These are phyloP conservation scores for Regulus satrapa DNA, from an alignment of 2,113 vertebrate species.

Conservation along the genomic window DNA sequence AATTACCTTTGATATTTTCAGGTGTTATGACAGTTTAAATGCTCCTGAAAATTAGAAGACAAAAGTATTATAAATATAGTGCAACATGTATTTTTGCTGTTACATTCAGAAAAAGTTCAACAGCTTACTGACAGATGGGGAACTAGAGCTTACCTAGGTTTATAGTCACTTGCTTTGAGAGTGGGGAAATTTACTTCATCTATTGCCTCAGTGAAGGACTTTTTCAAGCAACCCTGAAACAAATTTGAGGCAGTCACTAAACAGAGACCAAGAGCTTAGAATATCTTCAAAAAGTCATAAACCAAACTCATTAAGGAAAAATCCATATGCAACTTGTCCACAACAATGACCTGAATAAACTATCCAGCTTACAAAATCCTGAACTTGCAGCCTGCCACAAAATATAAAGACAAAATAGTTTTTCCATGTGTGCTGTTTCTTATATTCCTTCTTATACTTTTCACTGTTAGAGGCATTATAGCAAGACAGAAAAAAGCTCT, in stretches of 20 bases:
- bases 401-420: background rate
- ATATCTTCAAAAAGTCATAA: background rate
- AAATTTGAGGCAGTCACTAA: background rate
- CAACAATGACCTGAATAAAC: background rate
- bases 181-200: background rate
- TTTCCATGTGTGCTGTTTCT: background rate
- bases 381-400: background rate
- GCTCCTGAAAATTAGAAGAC: background rate
- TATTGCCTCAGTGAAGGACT: background rate
- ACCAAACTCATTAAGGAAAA: background rate
- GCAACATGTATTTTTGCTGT: background rate
- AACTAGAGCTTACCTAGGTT: background rate
- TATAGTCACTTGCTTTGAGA: background rate
- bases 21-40: background rate
- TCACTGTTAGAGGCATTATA: background rate
- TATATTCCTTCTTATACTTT: background rate
- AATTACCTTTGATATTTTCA: background rate
- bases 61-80: background rate
- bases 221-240: background rate
- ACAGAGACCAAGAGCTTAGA: background rate
- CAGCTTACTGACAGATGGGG: background rate
- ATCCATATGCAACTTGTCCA: background rate
- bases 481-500: background rate
- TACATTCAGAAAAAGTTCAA: background rate
- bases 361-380: background rate